phyloP scores from a whole-genome alignment of 2,797 vertebrate species.

The Mycteria americana region DNA sequence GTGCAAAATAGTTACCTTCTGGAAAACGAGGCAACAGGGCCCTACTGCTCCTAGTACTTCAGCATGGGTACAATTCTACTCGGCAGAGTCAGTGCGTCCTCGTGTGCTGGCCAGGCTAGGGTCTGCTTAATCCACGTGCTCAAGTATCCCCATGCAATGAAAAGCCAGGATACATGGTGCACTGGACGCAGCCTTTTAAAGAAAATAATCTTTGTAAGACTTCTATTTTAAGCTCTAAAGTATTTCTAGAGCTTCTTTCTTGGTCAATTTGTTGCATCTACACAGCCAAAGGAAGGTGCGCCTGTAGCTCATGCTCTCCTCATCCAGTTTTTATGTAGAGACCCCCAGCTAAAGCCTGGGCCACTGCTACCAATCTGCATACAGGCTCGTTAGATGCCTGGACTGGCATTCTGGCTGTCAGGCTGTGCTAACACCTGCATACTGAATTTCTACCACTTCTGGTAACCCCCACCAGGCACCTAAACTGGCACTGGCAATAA shows the following conservation, averaged over 20 bases:
- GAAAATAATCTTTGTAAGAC: neutral
- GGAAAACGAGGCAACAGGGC: neutral
- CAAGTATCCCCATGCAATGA: neutral
- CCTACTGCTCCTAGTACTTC: neutral
- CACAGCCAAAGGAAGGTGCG: neutral
- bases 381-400: neutral
- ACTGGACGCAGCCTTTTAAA: neutral
- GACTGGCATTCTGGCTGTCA: neutral
- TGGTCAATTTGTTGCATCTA: neutral
- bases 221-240: neutral
- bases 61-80: neutral
- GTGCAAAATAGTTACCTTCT: neutral
- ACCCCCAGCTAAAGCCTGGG: neutral
- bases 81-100: fast-evolving
- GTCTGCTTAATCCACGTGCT: neutral
- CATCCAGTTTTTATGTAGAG: neutral
- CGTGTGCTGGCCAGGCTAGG: neutral
- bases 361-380: neutral
- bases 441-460: neutral
- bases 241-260: neutral
- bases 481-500: neutral
- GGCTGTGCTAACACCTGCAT: neutral
- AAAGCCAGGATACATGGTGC: neutral
- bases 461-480: neutral
- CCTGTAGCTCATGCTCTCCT: neutral